These are phyloP conservation scores for Leucoraja erinaceus DNA, from an alignment of 2,113 vertebrate genomes.

Conservation along the genomic window DNA sequence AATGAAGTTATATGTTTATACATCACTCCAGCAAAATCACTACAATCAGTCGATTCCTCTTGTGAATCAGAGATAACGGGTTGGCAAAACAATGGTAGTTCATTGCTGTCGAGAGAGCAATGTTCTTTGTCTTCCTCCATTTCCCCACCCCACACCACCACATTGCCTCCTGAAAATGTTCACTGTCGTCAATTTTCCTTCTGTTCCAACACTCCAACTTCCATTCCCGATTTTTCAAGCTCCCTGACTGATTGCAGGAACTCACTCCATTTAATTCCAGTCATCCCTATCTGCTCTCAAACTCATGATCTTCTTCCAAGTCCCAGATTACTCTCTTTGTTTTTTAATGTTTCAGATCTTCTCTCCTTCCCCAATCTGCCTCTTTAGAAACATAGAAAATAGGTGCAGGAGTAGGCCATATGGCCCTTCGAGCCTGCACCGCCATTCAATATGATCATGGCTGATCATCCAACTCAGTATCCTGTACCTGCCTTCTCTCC, in stretches of 20 bases:
- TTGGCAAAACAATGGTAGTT: not conserved
- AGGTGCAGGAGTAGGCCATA: no score
- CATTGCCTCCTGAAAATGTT: not conserved
- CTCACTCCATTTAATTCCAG: not conserved
- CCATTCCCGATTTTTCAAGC: not conserved
- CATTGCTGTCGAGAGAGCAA: not conserved
- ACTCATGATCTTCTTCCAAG: not conserved
- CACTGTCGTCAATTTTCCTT: not conserved
- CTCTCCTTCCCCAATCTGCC: not conserved
- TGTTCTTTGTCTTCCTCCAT: not conserved
- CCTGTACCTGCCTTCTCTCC: no score
- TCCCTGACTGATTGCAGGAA: not conserved
- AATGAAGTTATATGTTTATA: slow-evolving; percentile 14
- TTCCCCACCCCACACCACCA: not conserved
- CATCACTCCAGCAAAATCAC: not conserved
- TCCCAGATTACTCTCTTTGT: not conserved
- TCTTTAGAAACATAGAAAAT: no score
- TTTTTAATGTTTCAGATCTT: not conserved
- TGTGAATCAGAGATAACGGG: not conserved
- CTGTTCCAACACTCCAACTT: not conserved
- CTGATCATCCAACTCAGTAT: no score
- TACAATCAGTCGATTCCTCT: not conserved
- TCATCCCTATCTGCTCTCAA: not conserved
- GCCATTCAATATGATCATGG: no score
- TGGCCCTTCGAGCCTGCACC: no score